A percentile compares a stretch with the other conserved stretches of the same genome.
Evolutionary conservation across 2,113 vertebrate species (phyloP).

Genomic region (Camelus dromedarius): DNA sequence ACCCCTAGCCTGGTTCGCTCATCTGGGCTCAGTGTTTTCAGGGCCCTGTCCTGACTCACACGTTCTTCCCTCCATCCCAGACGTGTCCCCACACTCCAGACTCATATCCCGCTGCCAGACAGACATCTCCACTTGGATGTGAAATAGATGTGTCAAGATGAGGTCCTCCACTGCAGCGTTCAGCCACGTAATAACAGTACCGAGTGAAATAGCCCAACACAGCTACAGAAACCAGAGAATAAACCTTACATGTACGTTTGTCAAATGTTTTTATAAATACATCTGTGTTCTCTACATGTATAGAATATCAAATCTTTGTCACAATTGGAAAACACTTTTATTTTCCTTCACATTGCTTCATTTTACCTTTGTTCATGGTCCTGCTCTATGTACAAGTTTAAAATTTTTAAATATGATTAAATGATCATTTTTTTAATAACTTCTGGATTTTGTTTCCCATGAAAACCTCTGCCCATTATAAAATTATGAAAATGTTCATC

Average conservation of each 20-base stretch:
- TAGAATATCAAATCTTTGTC: background rate
- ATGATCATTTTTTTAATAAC: background rate
- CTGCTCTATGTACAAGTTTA: background rate
- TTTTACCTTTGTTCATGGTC: background rate
- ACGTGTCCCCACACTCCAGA: too few relatives aligned
- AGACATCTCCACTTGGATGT: too few relatives aligned
- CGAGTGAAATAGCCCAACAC: too few relatives aligned
- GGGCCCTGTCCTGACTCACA: background rate
- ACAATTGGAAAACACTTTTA: background rate
- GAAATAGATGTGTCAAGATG: too few relatives aligned
- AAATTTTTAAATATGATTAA: background rate
- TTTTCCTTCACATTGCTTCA: background rate
- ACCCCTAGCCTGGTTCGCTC: background rate
- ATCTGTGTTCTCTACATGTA: background rate
- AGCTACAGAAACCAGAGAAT: too few relatives aligned
- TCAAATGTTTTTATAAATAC: too few relatives aligned
- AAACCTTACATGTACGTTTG: too few relatives aligned
- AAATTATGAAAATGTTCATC: background rate
- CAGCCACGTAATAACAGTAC: too few relatives aligned
- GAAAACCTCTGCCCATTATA: background rate
- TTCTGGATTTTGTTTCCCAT: background rate
- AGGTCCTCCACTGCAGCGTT: too few relatives aligned
- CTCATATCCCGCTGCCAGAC: too few relatives aligned
- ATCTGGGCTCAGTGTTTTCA: background rate
- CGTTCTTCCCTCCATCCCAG: background rate